Evolutionary conservation across 2,888 invertebrate genomes (phyloP), one percentile per base, ranked within the genome.

Genomic region (Drosophila quinaria): DNA sequence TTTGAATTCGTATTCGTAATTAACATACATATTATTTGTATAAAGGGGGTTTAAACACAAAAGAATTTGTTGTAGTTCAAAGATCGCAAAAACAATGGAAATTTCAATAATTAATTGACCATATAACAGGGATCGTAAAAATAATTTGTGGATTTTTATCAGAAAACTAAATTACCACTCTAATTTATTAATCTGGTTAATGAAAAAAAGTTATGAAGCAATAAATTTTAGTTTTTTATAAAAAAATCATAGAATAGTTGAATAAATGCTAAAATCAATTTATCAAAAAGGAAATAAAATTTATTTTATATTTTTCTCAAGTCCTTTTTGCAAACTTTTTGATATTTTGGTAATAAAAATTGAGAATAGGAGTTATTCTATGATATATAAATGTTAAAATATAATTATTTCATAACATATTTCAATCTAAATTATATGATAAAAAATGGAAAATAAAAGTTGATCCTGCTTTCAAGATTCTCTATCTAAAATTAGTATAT

Each of bases 11-110:
- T n/a, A 42, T 51, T 33, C 29, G 31, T 65, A 29, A 31, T 55
- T 47, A 33, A 37, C 15, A 44, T 44, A 35, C 22, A 55, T 5
- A 22, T 42, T 44, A 8, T 52, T 52, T 33, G 42, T 31, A 22
- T 35, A 44, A 8, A 29, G 37, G 35, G 44, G 67, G 74, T 79
- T 73, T 61, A 74, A 70, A 77, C 79, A 77, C 79, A 77, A 79
- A 74, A 70, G 52, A 29, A 29, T 54, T 62, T 62, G 37, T 65
- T 65, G 51, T 72, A 77, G 56, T 60, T 77, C 42, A 73, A 72
- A 78, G 68, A 74, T 68, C 68, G 19, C 47, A 47, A 59, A 70
- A 50, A 44, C 49, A 22, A 35, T 50, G 35, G n/a, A n/a, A 50
- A 50, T 31, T 47, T 35, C 13, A 22, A 19, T 50, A 33, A 50